Base-by-base conservation (phyloP, 2,888 invertebrate genomes). In the Scaptomyza cyrtandrae region DNA sequence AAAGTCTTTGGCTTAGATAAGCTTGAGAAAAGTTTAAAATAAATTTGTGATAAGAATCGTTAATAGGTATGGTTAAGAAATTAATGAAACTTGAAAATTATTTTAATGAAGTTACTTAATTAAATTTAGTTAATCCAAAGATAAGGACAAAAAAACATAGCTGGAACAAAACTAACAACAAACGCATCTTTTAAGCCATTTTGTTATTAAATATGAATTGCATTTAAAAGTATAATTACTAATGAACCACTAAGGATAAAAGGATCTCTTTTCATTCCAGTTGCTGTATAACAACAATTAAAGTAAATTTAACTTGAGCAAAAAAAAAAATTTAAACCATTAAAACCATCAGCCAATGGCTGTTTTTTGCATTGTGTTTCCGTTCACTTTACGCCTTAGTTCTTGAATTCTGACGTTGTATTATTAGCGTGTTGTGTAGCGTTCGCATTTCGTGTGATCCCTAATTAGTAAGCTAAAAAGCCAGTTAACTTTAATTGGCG, bases 401-500 rank as follows among this genome's bases (percentile, higher is more conserved):
- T 37, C 14, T 33, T 33, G 33, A 10, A 10, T 33, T 33, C 33
- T 29, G 33, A 10, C 10, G 10, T 10, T 31, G 9, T 35, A 37
- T 29, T 44, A 37, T 45, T 59, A 27, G 7, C 29, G 48, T 37
- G 19, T 55, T 27, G 19, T 16, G 45, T 29, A 5, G 13, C 29
- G 11, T 43, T 57, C 16, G 13, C 39, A 5, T 13, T 43, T 48
- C 13, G 6, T 33, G 3, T 7, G 31, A 50, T 59, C 44, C 13
- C 44, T 48, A 63, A 70, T 70, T 70, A 63, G 62, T 33, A 16
- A 35, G 49, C 57, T 52, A 31, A 37, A 66, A 61, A 48, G 41
- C 16, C 11, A 56, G 45, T 69, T 60, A 49, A 43, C 69, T 69
- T 69, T 43, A 67, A 70, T 70, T 62, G 61, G 19, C 49, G 31